A percentile compares a stretch with the other conserved stretches of the same genome.
Evolutionary conservation across 1,140 invertebrate genomes (phyloP).

Genomic region (Calliphora vicina): DNA sequence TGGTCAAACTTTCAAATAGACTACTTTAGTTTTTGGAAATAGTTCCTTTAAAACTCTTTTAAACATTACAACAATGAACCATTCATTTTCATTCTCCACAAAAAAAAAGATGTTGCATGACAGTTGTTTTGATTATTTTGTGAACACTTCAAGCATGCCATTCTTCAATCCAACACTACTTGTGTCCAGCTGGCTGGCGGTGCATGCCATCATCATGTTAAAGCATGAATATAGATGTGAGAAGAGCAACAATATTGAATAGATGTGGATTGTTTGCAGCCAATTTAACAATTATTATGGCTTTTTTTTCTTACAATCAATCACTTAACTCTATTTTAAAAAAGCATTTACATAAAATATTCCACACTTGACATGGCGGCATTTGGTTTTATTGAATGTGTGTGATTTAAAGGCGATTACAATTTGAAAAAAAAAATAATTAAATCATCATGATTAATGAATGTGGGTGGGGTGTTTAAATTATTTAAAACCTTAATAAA

Average conservation of each 20-base stretch:
- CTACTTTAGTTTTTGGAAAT: no score
- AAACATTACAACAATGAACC: neutral
- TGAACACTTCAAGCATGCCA: neutral
- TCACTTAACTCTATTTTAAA: neutral
- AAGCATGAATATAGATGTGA: neutral
- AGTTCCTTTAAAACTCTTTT: neutral
- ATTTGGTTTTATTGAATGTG: neutral
- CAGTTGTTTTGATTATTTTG: neutral
- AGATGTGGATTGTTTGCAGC: neutral
- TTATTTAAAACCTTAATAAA: no score
- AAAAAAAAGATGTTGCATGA: neutral
- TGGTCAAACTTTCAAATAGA: no score
- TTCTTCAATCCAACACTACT: neutral
- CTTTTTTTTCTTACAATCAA: neutral
- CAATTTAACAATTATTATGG: neutral
- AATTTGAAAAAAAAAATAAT: neutral
- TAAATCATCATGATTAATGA: neutral
- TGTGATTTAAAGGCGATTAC: neutral
- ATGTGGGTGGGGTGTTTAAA: neutral
- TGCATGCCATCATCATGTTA: neutral
- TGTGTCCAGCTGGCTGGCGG: neutral
- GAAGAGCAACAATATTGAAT: neutral
- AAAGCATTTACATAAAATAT: slow-evolving; percentile 3
- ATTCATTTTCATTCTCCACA: neutral
- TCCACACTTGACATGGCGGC: neutral